Evolutionary conservation across 2,797 vertebrate species (phyloP), one percentile per base, ranked within the genome.

Genomic region (Tympanoctomys barrerae): DNA sequence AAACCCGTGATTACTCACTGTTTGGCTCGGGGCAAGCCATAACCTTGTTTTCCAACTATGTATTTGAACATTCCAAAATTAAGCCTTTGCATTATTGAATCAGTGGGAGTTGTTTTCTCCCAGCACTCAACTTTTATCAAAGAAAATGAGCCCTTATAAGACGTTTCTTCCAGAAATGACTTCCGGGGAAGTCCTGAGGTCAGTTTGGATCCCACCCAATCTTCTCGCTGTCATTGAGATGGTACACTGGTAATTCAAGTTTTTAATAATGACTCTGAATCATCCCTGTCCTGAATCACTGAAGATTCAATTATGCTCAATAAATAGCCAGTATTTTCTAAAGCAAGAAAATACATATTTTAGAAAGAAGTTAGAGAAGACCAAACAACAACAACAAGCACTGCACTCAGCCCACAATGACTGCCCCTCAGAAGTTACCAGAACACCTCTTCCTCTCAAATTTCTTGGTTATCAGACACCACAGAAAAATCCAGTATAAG

Each of bases 101-200:
- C 94, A 59, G 33, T 11, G 6, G 6, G 13, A 3, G 62, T 42
- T 22, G 46, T 52, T 36, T 28, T 8, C 0, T 0, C 8, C 19
- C 18, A 42, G 13, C 1, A 42, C 16, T 85, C 62, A 94, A 93
- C 62, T 94, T 87, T 83, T 59, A 46, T 36, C 82, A 91, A 24
- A 93, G 36, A 82, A 87, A 70, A 71, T 33, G 33, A 96, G n/a
- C 64, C 57, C 39, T 81, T 18, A 66, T 82, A 59, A 90, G 33
- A 96, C 96, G 31, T 95, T 97, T 91, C 71, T 94, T 87, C 81
- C 31, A 90, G 89, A 95, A 95, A 94, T 93, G 95, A 94, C 66
- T 97, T 96, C 49, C 59, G 86, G 71, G 86, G 92, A 94, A 96
- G n/a, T 84, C 90, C 87, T 96, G 93, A 96, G 94, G 96, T 98